Evolutionary conservation across 2,888 invertebrate genomes (phyloP).

Genomic region (Toxonevra muliebris): DNA sequence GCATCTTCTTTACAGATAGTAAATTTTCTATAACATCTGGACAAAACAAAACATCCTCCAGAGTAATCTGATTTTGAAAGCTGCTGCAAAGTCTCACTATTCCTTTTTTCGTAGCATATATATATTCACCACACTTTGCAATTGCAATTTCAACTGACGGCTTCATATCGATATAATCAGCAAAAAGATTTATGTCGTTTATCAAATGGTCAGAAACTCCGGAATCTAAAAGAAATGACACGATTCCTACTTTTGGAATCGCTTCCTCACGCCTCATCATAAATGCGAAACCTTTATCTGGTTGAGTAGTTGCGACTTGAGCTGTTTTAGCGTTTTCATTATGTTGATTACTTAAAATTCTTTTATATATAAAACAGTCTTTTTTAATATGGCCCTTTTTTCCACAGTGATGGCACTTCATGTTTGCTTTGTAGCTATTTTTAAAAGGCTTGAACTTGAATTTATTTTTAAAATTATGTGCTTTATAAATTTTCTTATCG

Average conservation of each 20-base stretch:
- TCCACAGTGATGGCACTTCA: conserved; percentile 52
- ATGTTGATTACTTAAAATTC: not conserved
- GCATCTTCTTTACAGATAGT: conserved; percentile 34
- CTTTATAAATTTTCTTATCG: conserved; percentile 10
- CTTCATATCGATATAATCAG: conserved; percentile 33
- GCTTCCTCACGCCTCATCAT: too few species aligned
- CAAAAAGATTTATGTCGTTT: conserved; percentile 35
- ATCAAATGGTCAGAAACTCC: conserved; percentile 40
- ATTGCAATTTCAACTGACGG: conserved; percentile 50
- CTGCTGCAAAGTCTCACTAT: conserved; percentile 48
- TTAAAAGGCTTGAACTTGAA: conserved; percentile 16
- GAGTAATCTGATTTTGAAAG: conserved; percentile 35
- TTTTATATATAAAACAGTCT: conserved; percentile 43
- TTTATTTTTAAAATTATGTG: conserved; percentile 20
- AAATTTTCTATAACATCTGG: conserved; percentile 45
- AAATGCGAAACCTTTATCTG: too few species aligned
- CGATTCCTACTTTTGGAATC: too few species aligned
- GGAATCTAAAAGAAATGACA: not conserved
- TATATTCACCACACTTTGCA: conserved; percentile 44
- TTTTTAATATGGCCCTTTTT: conserved; percentile 50
- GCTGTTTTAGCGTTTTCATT: too few species aligned
- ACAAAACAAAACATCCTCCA: conserved; percentile 47
- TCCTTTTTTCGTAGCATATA: conserved; percentile 42
- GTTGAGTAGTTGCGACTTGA: too few species aligned
- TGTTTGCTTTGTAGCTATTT: not conserved